Conservation (phyloP, 2,888 invertebrate species). For the Petrophora chlorosata region DNA sequence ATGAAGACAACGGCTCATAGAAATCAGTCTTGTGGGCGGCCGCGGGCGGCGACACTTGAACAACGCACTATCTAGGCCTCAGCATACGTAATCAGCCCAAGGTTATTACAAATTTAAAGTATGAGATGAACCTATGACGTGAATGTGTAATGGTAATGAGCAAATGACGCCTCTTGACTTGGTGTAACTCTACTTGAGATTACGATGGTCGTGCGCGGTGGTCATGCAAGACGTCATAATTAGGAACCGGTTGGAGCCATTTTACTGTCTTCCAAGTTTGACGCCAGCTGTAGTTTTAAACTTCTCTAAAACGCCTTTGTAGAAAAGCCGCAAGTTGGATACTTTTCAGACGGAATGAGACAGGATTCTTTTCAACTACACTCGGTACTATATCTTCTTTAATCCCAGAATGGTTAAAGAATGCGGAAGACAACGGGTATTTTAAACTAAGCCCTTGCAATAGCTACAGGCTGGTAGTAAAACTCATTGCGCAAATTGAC, state of each 20-base stretch:
- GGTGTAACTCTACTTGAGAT: constrained; percentile 9
- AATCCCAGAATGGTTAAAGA: too few relatives aligned
- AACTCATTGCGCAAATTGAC: constrained; percentile 7
- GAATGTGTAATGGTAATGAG: constrained; percentile 32
- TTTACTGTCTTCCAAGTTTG: constrained; percentile 12
- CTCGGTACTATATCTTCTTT: too few relatives aligned
- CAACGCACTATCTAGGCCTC: constrained; percentile 45
- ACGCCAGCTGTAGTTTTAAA: not conserved
- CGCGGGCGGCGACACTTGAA: constrained; percentile 29
- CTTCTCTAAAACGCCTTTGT: not conserved
- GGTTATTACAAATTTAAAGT: constrained; percentile 55
- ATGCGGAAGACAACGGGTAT: too few relatives aligned
- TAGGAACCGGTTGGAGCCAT: constrained; percentile 33
- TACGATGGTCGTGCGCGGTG: constrained; percentile 12
- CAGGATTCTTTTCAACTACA: not conserved
- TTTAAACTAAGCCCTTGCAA: too few relatives aligned
- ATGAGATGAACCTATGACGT: constrained; percentile 50
- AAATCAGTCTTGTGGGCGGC: constrained; percentile 57
- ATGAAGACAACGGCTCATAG: constrained; percentile 55
- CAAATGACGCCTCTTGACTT: constrained; percentile 15
- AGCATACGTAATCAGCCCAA: constrained; percentile 55
- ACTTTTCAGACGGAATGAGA: not conserved
- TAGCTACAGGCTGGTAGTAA: not conserved
- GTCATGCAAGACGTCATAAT: constrained; percentile 29
- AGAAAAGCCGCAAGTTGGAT: not conserved